These are phyloP conservation scores for Borostomias antarcticus DNA, from an alignment of 2,797 vertebrate species.

Conservation along the genomic window DNA sequence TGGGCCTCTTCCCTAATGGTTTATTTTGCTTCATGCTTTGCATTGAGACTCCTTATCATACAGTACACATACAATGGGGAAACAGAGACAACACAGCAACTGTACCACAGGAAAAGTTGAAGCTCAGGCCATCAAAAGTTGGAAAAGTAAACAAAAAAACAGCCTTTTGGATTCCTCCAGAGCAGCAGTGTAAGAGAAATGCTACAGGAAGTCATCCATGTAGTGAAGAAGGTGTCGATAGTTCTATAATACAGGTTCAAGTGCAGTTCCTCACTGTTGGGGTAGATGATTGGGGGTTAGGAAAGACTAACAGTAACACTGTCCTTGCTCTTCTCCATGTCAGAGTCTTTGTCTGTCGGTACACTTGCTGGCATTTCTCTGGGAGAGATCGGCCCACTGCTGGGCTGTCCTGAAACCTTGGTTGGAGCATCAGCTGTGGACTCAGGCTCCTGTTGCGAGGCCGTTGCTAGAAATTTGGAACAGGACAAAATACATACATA, in stretches of 20 bases:
- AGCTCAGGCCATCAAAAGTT: not conserved
- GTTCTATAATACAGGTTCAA: conserved; percentile 64
- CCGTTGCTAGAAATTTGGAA: conserved; percentile 80
- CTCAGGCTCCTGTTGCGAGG: conserved; percentile 93
- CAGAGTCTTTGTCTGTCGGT: conserved; percentile 83
- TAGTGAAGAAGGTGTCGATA: conserved; percentile 56
- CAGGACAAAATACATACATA: conserved; percentile 23
- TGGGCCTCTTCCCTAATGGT: conserved; percentile 38
- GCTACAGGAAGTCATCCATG: conserved; percentile 43
- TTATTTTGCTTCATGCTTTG: conserved; percentile 21
- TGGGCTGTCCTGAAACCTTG: conserved; percentile 81
- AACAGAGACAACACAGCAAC: conserved; percentile 26
- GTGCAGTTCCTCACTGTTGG: conserved; percentile 39
- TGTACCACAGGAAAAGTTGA: conserved; percentile 18
- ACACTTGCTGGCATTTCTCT: conserved; percentile 77
- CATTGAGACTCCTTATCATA: conserved; percentile 11
- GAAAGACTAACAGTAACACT: conserved; percentile 83
- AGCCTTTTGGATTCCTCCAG: conserved; percentile 39
- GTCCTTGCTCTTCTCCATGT: conserved; percentile 86
- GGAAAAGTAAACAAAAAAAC: conserved; percentile 44
- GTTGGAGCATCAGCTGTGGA: conserved; percentile 80
- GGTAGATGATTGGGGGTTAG: conserved; percentile 54
- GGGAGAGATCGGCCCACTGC: conserved; percentile 75
- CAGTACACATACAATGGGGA: conserved; percentile 38
- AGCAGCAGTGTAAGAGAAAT: conserved; percentile 47